Evolutionary conservation across 2,888 invertebrate species (phyloP), one percentile per base, ranked within the genome.

Genomic region (Xestobium rufovillosum): DNA sequence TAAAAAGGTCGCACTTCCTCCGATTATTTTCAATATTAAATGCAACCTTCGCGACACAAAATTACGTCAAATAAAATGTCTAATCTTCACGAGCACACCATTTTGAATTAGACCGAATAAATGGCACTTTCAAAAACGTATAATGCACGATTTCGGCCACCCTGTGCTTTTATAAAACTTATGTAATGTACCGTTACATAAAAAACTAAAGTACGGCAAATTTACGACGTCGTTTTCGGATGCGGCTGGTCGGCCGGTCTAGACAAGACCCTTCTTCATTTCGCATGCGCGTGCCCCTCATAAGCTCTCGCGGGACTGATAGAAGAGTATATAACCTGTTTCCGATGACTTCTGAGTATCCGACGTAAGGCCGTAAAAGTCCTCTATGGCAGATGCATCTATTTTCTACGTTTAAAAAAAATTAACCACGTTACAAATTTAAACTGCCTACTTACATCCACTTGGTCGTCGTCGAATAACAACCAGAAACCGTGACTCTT

Each of bases 401-500:
- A 99, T 97, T 84, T 98, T 98, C 92, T 95, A 72, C 23, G 23
- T 19, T 8, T 8, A 19, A 6, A 19, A 19, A 19, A n/a, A 19
- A 19, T 8, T n/a, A 19, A 8, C n/a, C 6, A n/a, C 6, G 6
- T 19, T 19, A 6, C 6, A 13, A 14, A 4, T 31, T 13, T 4
- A 2, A 6, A 3, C 14, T 10, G 27, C n/a, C n/a, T 48, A 78
- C 87, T 82, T 71, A 94, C 94, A 73, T 99, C 98, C 47, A 99
- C 98, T 83, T 97, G 94, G 63, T 99, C 98, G 69, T 99, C 98
- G 67, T 99, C 98, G 70, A 99, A 99, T 3, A 99, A 78, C 49
- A 99, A 73, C 98, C 98, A 99, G 67, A 97, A 90, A 37, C 96
- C 95, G 69, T 97, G 95, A 66, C 94, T 94, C 71, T 98, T 99